These are phyloP conservation scores for Pristis pectinata DNA, from an alignment of 2,797 vertebrate species.

Conservation along the genomic window DNA sequence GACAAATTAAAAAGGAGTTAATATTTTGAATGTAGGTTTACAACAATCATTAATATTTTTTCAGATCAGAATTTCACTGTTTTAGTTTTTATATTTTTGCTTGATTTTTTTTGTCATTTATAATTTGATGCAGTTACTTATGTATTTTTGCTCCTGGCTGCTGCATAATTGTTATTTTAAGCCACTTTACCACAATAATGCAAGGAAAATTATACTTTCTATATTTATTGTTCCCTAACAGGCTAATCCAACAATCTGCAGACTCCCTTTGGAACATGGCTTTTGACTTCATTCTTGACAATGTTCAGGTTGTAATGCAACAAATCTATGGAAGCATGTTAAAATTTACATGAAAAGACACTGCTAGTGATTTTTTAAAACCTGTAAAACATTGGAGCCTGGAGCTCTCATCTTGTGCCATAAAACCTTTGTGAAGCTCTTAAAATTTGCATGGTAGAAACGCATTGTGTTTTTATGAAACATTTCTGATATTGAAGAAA, in stretches of 20 bases:
- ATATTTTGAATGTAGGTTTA: neutral
- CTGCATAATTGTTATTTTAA: neutral
- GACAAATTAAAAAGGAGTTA: neutral
- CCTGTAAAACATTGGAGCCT: constrained; percentile 54
- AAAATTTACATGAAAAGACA: constrained; percentile 71
- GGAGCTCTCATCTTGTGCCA: constrained; percentile 58
- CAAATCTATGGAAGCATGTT: constrained; percentile 93
- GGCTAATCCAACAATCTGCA: constrained; percentile 91
- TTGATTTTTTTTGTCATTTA: neutral
- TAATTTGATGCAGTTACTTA: neutral
- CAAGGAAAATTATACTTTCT: neutral
- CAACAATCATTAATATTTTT: neutral
- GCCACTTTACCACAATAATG: neutral
- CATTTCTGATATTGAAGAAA: constrained; percentile 67
- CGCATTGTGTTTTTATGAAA: constrained; percentile 61
- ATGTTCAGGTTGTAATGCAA: constrained; percentile 94
- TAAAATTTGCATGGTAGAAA: constrained; percentile 73
- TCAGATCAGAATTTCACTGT: neutral
- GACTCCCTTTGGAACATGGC: constrained; percentile 99
- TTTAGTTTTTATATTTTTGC: neutral
- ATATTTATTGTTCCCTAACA: constrained; percentile 47
- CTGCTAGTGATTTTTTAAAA: constrained; percentile 32
- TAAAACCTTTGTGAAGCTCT: constrained; percentile 72
- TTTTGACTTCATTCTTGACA: constrained; percentile 98
- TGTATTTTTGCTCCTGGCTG: neutral